Evolutionary conservation across 2,797 vertebrate species (phyloP), one percentile per base, ranked within the genome.

Genomic region (Serranus cabrilla): DNA sequence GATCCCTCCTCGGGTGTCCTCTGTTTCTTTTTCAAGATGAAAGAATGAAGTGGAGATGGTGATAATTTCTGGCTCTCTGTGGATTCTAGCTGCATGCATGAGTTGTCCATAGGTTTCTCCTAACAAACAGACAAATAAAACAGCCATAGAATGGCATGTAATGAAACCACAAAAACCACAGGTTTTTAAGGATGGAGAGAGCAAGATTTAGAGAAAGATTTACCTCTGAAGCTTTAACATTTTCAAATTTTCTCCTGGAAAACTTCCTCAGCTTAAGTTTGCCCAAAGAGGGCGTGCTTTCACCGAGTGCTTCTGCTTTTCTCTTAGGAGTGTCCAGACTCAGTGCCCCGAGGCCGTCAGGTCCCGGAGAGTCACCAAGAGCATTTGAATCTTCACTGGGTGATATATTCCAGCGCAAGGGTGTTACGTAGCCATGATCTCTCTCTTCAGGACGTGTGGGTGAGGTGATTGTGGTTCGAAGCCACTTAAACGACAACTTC

Each of bases 241-340:
- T 7, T 14, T 81, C 34, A 20, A 47, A 49, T 5, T 54, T 57
- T 58, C 57, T 70, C 68, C 49, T 83, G 69, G 78, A 87, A 17
- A 78, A 71, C 31, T 88, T 92, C 76, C 81, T 81, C 18, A 88
- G 68, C 27, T 91, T 84, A 56, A 45, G 42, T 86, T 77, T 84
- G 43, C 73, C 70, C 17, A 17, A 0, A 39, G 76, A 81, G 6
- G 63, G 25, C 5, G 5, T n/a, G 1, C 14, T 75, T 71, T 71
- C 78, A 66, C 16, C 5, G 1, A 82, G 25, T 11, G 45, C 46
- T 21, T 54, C 70, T 0, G 73, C 66, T 74, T 83, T 91, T 76
- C 90, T 89, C 74, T 93, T 92, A 14, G 94, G 93, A 7, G 90
- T 93, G 58, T 80, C 46, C 39, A 94, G 84, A 70, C 81, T 84